Base-by-base conservation (phyloP, 2,888 invertebrate species). In the Acheta domesticus region DNA sequence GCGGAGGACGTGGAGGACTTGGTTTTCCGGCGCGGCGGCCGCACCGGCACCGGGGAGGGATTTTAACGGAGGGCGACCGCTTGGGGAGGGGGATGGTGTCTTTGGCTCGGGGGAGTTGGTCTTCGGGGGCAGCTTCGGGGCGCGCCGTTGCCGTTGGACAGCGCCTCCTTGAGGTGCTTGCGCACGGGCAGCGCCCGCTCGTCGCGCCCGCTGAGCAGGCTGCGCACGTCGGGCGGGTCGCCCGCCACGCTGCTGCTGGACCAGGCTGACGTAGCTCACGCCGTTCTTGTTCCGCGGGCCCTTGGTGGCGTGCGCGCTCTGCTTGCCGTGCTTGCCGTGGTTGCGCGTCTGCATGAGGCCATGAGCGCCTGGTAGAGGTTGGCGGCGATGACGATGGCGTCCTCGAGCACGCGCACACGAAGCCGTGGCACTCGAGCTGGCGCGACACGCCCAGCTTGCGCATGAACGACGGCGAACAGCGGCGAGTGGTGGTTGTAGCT, bases 381-480 rank as follows among this genome's bases (percentile, higher is more conserved):
- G 77, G 96, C 96, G 19, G 96, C 96, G 84, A 96, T 94, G 0
- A 96, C 95, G 74, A 96, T 94, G 82, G 96, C 96, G 87, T 96
- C 96, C 88, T 96, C 96, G 50, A 93, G 84, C 93, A 93, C 86
- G 93, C 93, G 87, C 96, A 96, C 83, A 95, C 93, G 87, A 96
- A 96, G 76, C 94, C 96, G 88, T 96, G 96, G 87, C 96, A 96
- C 88, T 96, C 95, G 82, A 96, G 88, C 85, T 94, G 93, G 2
- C 93, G 92, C 36, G 93, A 92, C 76, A 92, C 93, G 78, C 91
- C 90, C 36, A 89, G 88, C 85, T 92, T 91, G 82, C 96, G 91
- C 96, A 96, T 96, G 80, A n/a, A 96, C 95, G 49, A 96, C 96
- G 77, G 96, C 94, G 87, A 96, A 96, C 84, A 96, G 90, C 0